These are phyloP conservation scores for Drosophila aldrichi DNA, from an alignment of 2,888 invertebrate species.

Conservation along the genomic window DNA sequence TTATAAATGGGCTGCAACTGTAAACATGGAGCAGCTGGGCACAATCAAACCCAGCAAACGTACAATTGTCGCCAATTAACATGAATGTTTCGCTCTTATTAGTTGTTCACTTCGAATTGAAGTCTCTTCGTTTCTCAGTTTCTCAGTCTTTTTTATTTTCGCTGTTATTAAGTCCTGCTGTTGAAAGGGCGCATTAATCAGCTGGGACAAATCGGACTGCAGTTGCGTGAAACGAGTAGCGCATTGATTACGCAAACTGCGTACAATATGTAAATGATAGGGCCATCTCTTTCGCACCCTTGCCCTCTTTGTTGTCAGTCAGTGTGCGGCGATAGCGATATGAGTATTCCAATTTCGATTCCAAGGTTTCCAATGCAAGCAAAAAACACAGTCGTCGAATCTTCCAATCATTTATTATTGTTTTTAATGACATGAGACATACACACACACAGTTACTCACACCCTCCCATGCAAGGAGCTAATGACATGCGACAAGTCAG, in stretches of 20 bases:
- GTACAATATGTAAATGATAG: constrained; percentile 68
- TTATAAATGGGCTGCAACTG: constrained; percentile 9
- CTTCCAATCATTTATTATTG: constrained; percentile 71
- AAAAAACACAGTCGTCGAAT: constrained; percentile 23
- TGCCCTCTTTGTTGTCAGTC: constrained; percentile 44
- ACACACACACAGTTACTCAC: constrained; percentile 31
- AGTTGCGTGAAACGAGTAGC: constrained; percentile 77
- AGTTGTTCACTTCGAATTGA: constrained; percentile 16
- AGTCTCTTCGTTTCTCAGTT: background rate
- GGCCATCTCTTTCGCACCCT: constrained; percentile 1
- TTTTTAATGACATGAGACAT: constrained; percentile 60
- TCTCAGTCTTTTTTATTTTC: constrained; percentile 2
- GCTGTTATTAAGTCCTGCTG: constrained; percentile 40
- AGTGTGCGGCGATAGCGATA: constrained; percentile 52
- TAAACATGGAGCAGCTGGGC: constrained; percentile 51
- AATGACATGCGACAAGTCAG: constrained; percentile 77
- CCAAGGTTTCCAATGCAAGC: constrained; percentile 56
- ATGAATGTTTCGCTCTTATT: constrained; percentile 46
- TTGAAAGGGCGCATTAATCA: constrained; percentile 70
- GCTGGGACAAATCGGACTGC: constrained; percentile 60
- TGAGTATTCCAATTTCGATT: constrained; percentile 52
- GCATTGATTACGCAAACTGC: constrained; percentile 61
- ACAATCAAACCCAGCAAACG: constrained; percentile 38
- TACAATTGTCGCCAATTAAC: constrained; percentile 78
- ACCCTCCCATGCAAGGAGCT: constrained; percentile 38